phyloP scores from a whole-genome alignment of 2,113 vertebrate genomes.

The Sinocyclocheilus maitianheensis region DNA sequence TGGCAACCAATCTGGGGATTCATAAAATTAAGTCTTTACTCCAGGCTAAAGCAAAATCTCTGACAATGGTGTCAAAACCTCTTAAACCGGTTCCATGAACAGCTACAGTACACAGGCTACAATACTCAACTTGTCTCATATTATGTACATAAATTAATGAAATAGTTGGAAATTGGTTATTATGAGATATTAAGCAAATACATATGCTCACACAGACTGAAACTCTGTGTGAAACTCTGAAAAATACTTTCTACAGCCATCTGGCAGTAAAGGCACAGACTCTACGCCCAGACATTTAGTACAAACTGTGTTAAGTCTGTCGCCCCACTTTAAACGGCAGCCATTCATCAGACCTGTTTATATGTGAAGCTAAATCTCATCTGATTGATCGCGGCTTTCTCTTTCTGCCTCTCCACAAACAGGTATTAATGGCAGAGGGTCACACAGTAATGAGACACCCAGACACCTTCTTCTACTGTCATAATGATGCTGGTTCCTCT shows the following conservation, averaged over 20 bases:
- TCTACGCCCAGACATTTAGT: slow-evolving; percentile 17
- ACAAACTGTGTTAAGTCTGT: slow-evolving; percentile 23
- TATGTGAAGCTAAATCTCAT: slow-evolving; percentile 17
- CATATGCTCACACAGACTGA: slow-evolving; percentile 7
- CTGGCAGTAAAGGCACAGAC: slow-evolving; percentile 26
- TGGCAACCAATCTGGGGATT: too few relatives aligned
- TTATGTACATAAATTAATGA: background rate
- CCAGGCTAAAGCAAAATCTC: too few relatives aligned
- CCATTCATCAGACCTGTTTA: slow-evolving; percentile 31
- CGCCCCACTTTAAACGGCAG: slow-evolving; percentile 18
- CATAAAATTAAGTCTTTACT: too few relatives aligned
- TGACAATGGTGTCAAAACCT: background rate
- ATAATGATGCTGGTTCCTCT: slow-evolving; percentile 33
- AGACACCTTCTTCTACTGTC: slow-evolving; percentile 51
- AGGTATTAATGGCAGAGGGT: slow-evolving; percentile 64
- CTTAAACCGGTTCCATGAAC: background rate
- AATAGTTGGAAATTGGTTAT: background rate
- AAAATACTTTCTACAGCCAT: slow-evolving; percentile 19
- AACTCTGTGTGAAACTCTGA: background rate
- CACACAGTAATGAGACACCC: slow-evolving; percentile 61
- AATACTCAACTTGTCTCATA: background rate
- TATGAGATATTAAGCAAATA: slow-evolving; percentile 13
- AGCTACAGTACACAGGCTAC: background rate
- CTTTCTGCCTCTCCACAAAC: slow-evolving; percentile 58
- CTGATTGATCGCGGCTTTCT: slow-evolving; percentile 17